Evolutionary conservation across 2,888 invertebrate species (phyloP), one percentile per base, ranked within the genome.

Genomic region (Oligia strigilis): DNA sequence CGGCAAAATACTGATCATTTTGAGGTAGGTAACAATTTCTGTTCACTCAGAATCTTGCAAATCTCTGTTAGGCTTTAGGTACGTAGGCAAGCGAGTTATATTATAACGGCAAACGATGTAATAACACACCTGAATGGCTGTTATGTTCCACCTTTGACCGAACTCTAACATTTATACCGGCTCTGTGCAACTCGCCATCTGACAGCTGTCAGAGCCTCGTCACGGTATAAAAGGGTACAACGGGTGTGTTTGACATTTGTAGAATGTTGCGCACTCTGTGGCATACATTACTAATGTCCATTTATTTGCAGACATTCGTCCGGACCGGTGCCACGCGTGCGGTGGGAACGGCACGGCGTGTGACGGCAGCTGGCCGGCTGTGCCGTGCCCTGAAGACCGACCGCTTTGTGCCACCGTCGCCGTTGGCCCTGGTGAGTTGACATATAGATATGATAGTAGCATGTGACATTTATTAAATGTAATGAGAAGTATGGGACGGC

Each of bases 321-420:
- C 91, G 4, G 91, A 81, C 14, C 90, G 89, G 62, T 95, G 95
- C 82, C 91, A 92, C 88, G 90, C 88, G 64, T 95, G 95, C 52
- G 36, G 77, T 43, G 90, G 76, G 9, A 91, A 92, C 83, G 88
- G 81, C 72, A 91, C 90, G 55, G 80, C 86, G 17, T 92, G 92
- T 75, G 91, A 89, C 67, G 74, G 67, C 66, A 79, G 75, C 55
- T 85, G 88, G 84, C 58, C 87, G 6, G 64, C 89, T 9, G 88
- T 89, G 46, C 81, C 84, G 69, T 95, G 95, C 78, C 90, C 93
- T 1, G 83, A 81, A 4, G 92, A 93, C 46, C 86, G 88, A 11
- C 94, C 94, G 0, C 86, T 91, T 69, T 95, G 95, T 82, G 94
- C 94, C 52, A 95, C 95, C 4, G 82, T 91, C 29, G 93, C 94